Conservation (phyloP, 2,888 invertebrate genomes). For the Helleia helle region DNA sequence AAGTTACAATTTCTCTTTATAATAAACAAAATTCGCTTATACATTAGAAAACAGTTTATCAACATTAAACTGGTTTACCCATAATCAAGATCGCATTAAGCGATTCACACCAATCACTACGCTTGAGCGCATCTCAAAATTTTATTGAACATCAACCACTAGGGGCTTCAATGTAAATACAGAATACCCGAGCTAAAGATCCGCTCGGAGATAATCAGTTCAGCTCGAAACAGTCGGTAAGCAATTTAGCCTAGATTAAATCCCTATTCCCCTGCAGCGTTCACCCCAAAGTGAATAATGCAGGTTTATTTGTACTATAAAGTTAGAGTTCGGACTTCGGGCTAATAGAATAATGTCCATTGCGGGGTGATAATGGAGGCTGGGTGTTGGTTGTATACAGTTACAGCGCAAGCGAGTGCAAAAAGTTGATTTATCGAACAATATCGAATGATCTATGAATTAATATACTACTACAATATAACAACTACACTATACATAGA, state of each 20-base stretch:
- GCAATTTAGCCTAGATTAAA: constrained; percentile 32
- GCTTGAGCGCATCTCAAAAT: constrained; percentile 5
- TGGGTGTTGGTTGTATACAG: too few relatives aligned
- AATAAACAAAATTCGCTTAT: too few relatives aligned
- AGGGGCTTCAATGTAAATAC: constrained; percentile 27
- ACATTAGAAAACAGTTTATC: too few relatives aligned
- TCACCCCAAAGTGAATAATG: constrained; percentile 29
- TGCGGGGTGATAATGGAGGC: constrained; percentile 21
- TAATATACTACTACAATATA: too few relatives aligned
- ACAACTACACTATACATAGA: too few relatives aligned
- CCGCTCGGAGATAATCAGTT: constrained; percentile 27
- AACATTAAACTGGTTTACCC: too few relatives aligned
- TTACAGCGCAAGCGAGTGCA: too few relatives aligned
- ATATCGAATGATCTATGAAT: too few relatives aligned
- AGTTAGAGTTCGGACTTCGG: constrained; percentile 27
- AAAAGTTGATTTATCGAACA: too few relatives aligned
- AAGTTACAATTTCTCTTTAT: too few relatives aligned
- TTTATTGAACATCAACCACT: constrained; percentile 17
- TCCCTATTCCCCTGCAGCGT: constrained; percentile 25
- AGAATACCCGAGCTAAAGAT: constrained; percentile 26
- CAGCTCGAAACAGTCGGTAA: constrained; percentile 29
- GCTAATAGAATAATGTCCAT: constrained; percentile 31
- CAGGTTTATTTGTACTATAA: constrained; percentile 31
- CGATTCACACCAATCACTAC: too few relatives aligned
- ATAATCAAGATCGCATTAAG: too few relatives aligned